A percentile compares a stretch with the other conserved stretches of the same genome.
phyloP scores from a whole-genome alignment of 1,140 invertebrate genomes.

The Archivesica marissinica region DNA sequence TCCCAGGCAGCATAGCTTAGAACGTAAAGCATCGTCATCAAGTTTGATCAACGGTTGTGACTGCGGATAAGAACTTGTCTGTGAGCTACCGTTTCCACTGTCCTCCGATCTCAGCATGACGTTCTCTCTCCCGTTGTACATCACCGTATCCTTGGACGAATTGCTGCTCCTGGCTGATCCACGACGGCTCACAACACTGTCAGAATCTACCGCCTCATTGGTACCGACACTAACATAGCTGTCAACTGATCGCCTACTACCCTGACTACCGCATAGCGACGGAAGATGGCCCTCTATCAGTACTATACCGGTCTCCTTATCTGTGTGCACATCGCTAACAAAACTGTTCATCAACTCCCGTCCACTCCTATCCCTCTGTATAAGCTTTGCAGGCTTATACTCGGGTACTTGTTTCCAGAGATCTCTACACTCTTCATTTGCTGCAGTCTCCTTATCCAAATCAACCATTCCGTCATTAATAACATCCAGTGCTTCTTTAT shows the following conservation, averaged over 20 bases:
- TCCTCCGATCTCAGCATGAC: conserved; percentile 34
- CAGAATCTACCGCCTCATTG: conserved; percentile 45
- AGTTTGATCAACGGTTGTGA: conserved; percentile 17
- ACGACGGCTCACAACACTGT: neutral
- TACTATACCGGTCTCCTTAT: conserved; percentile 74
- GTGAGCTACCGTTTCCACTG: neutral
- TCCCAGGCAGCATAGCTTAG: conserved; percentile 88
- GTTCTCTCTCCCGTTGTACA: conserved; percentile 75
- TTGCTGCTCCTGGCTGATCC: neutral
- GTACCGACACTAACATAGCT: conserved; percentile 62
- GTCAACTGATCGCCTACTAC: conserved; percentile 70
- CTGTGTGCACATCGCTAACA: conserved; percentile 73
- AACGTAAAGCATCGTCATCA: conserved; percentile 34
- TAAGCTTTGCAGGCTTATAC: conserved; percentile 35
- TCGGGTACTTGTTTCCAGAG: conserved; percentile 24
- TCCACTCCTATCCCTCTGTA: conserved; percentile 14
- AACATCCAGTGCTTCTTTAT: neutral
- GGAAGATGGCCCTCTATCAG: conserved; percentile 75
- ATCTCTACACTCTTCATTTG: conserved; percentile 9
- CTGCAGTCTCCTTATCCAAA: neutral
- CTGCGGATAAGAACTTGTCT: neutral
- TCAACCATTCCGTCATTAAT: neutral
- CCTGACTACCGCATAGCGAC: conserved; percentile 71
- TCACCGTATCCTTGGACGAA: conserved; percentile 68
- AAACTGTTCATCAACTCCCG: conserved; percentile 46